Evolutionary conservation across 1,140 invertebrate species (phyloP).

Genomic region (Zaprionus davidi): DNA sequence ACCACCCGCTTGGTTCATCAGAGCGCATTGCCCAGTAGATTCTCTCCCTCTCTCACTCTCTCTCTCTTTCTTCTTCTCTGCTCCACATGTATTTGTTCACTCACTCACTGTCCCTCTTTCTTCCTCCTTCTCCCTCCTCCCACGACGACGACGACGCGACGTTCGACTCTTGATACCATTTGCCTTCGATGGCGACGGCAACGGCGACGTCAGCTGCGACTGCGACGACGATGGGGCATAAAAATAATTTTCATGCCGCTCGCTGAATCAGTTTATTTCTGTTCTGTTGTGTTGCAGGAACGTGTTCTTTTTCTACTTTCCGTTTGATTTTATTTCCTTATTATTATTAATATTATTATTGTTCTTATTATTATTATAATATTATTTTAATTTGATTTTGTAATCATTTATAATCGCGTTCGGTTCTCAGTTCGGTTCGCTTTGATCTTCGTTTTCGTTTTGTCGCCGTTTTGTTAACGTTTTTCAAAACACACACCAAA

Average conservation of each 20-base stretch:
- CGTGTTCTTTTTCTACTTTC: constrained; percentile 84
- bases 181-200: constrained; percentile 30
- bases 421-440: constrained; percentile 54
- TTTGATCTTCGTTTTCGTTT: constrained; percentile 44
- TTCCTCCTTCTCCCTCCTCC: background rate
- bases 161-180: constrained; percentile 14
- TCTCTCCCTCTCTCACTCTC: background rate
- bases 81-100: background rate
- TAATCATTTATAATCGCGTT: constrained; percentile 54
- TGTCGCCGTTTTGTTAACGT: constrained; percentile 40
- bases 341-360: constrained; percentile 68
- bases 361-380: constrained; percentile 60
- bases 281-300: constrained; percentile 84
- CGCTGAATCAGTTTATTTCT: constrained; percentile 83
- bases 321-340: constrained; percentile 83
- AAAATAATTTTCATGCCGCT: constrained; percentile 77
- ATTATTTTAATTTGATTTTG: constrained; percentile 53
- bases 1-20: constrained; percentile 25
- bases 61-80: background rate
- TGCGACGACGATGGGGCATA: constrained; percentile 53
- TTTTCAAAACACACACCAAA: constrained; percentile 22
- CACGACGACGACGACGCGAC: background rate
- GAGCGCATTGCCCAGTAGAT: constrained; percentile 7
- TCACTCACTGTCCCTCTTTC: background rate
- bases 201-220: constrained; percentile 1